These are phyloP conservation scores for Eulemur rufifrons DNA, from an alignment of 2,113 vertebrate genomes.

Conservation along the genomic window DNA sequence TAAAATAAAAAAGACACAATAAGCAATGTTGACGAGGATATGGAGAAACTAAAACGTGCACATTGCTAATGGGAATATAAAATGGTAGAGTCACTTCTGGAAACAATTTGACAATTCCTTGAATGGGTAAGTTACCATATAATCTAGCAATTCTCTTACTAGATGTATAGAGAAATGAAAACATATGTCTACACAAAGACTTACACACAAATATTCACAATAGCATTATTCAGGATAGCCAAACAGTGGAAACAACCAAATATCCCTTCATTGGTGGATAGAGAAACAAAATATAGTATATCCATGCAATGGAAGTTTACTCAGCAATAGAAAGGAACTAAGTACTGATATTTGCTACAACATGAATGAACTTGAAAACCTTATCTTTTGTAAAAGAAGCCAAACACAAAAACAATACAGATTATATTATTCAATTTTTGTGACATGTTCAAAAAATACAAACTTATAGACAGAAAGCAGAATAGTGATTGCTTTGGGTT, in stretches of 20 bases:
- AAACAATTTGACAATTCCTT: not conserved
- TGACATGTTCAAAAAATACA: not conserved
- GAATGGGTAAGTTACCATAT: not conserved
- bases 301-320: not conserved
- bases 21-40: not conserved
- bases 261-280: not conserved
- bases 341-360: not conserved
- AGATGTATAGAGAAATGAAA: not conserved
- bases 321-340: not conserved
- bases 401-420: not conserved
- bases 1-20: not conserved
- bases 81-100: not conserved
- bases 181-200: not conserved
- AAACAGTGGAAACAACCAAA: not conserved
- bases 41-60: not conserved
- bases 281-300: not conserved
- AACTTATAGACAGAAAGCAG: not conserved
- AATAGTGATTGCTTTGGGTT: not conserved
- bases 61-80: not conserved
- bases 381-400: not conserved
- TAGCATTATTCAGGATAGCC: not conserved
- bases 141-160: not conserved
- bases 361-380: not conserved
- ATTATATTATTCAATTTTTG: not conserved
- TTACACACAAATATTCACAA: not conserved